Evolutionary conservation across 2,113 vertebrate species (phyloP), one percentile per base, ranked within the genome.

Genomic region (Tetrax tetrax): DNA sequence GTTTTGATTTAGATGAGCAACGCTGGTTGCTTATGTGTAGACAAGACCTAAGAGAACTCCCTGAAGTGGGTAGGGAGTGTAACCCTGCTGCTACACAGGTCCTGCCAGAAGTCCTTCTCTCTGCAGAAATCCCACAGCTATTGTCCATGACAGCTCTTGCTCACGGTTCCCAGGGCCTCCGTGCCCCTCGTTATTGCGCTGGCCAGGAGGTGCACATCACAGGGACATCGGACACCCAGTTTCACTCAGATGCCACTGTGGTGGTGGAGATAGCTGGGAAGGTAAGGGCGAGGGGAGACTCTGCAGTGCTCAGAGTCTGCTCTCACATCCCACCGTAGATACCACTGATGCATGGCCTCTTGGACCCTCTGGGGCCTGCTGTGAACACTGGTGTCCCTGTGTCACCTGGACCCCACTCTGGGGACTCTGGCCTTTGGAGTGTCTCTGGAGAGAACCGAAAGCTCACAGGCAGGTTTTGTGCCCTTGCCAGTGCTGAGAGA

Each of bases 71-170:
- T 48, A 25, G n/a, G 41, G 70, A 4, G 60, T 7, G 6, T 37
- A 83, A 35, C 48, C 24, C 43, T 59, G 43, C 57, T 60, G 27
- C 35, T 20, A 43, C 4, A 38, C 22, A 33, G 12, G 17, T 27
- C 13, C 41, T 70, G 23, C 9, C 47, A 83, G 16, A 78, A 75
- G 19, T 31, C 47, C 29, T 50, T 48, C 43, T 77, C 25, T 48
- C 45, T 60, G 63, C 54, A 79, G 56, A 69, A 90, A 66, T 70
- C 64, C 43, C 1, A 0, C 11, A 20, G 12, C 56, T 47, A 20
- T n/a, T 65, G n/a, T 47, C 60, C 0, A 0, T 54, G 56, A 7
- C 1, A 78, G 47, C 37, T 61, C 37, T 70, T 4, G 0, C 11
- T 63, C 50, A 51, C 74, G n/a, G 5, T 70, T 59, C 13, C 27